Conservation (phyloP, 2,797 vertebrate species). For the Ptychobarbus kaznakovi region DNA sequence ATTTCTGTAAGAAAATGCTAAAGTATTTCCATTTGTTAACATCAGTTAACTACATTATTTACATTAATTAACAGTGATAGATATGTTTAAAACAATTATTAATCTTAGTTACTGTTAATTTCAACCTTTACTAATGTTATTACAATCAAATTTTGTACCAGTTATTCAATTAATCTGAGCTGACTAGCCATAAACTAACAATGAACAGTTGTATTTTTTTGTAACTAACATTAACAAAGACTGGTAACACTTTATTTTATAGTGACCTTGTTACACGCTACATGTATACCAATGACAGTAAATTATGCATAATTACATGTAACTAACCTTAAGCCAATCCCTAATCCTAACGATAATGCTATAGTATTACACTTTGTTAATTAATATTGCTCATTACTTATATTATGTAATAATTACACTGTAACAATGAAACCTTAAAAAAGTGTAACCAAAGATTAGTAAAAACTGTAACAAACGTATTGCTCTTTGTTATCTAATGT, state of each 20-base stretch:
- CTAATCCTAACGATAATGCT: background rate
- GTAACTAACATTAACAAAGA: background rate
- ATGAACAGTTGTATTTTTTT: background rate
- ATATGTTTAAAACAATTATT: background rate
- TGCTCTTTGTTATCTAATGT: background rate
- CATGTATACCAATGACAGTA: background rate
- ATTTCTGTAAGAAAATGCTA: background rate
- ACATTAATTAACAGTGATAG: background rate
- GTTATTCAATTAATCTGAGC: background rate
- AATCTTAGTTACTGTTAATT: background rate
- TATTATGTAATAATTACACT: background rate
- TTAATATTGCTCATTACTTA: background rate
- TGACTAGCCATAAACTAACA: background rate
- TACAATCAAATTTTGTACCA: background rate
- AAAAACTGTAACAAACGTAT: background rate
- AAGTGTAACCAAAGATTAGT: background rate
- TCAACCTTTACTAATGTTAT: background rate
- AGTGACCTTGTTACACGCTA: background rate
- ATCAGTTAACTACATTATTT: background rate
- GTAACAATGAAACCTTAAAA: background rate
- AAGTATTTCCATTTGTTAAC: background rate
- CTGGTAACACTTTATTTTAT: background rate
- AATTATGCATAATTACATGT: background rate
- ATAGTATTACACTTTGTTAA: background rate
- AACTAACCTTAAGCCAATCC: background rate